Base-by-base conservation (phyloP, 2,888 invertebrate species). In the Apotomis betuletana region DNA sequence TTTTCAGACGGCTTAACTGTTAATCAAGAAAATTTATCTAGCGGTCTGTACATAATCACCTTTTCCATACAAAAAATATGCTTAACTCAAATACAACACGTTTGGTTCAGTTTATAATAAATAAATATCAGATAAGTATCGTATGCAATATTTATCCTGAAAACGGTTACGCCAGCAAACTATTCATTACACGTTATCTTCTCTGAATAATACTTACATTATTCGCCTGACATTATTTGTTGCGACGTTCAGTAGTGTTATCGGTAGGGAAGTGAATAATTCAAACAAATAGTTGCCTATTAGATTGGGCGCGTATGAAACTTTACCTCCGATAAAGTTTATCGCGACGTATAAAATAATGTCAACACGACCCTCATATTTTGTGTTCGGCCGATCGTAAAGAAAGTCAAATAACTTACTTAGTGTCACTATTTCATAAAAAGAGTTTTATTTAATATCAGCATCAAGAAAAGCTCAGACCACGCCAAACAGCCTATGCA, bases 331-430 rank as follows among this genome's bases (percentile, higher is more conserved):
- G 77, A 81, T 82, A 83, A 81, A 82, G 80, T 81, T 81, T 79
- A 82, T 81, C 78, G 78, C 77, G 62, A 70, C 77, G 74, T 79
- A 82, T 84, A 83, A 68, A 83, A 84, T 82, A 82, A 82, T 81
- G 81, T 81, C 81, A 81, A 79, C 82, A 75, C 75, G 81, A 83
- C 82, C 83, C 80, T 81, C 81, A 81, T 84, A 83, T 81, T 84
- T 83, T 77, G 79, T 76, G 80, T 80, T 81, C 80, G 79, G 79
- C 76, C 79, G 81, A 79, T 81, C 81, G 80, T 83, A 84, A 82
- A 80, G 79, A 77, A 80, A 81, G 77, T 75, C 78, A 78, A 82
- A 83, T 81, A 78, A 82, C 82, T 80, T 80, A 60, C 46, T 54
- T 12, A 27, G 27, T 58, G 57, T 69, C 49, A 54, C 59, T 13